Percentiles rank a stretch among this genome's conserved stretches.
These are phyloP conservation scores for Chamaetylas fuelleborni DNA, from an alignment of 2,113 vertebrate genomes.

Conservation along the genomic window DNA sequence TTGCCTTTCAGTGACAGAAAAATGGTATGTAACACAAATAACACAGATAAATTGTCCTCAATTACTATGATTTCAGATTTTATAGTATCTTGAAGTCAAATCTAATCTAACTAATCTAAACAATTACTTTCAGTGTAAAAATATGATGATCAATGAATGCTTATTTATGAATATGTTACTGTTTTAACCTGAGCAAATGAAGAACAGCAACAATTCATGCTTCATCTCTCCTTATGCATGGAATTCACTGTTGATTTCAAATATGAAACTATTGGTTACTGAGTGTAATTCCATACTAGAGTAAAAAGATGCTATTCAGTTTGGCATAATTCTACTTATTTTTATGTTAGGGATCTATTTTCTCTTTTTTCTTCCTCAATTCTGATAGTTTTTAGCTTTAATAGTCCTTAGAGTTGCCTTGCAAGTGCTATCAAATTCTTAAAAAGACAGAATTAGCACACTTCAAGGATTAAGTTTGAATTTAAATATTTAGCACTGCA, in stretches of 20 bases:
- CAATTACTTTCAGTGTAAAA: neutral
- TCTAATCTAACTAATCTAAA: neutral
- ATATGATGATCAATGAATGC: neutral
- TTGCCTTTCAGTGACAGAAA: neutral
- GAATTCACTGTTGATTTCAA: neutral
- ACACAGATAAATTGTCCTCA: neutral
- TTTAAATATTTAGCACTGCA: constrained; percentile 30
- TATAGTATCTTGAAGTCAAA: neutral
- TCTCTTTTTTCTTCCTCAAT: neutral
- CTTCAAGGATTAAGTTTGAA: constrained; percentile 17
- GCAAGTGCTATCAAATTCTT: neutral
- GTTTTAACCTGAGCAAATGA: neutral
- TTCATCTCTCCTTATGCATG: neutral
- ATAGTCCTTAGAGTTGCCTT: neutral
- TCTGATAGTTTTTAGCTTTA: neutral
- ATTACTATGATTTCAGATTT: neutral
- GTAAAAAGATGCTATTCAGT: neutral
- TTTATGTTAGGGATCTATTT: neutral
- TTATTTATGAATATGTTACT: neutral
- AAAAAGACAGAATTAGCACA: constrained; percentile 47
- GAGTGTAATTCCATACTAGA: neutral
- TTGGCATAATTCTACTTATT: neutral
- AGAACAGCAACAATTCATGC: neutral
- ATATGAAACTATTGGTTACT: neutral
- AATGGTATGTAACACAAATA: neutral